phyloP scores from a whole-genome alignment of 2,888 invertebrate species.

The Drosophila mayaguana region DNA sequence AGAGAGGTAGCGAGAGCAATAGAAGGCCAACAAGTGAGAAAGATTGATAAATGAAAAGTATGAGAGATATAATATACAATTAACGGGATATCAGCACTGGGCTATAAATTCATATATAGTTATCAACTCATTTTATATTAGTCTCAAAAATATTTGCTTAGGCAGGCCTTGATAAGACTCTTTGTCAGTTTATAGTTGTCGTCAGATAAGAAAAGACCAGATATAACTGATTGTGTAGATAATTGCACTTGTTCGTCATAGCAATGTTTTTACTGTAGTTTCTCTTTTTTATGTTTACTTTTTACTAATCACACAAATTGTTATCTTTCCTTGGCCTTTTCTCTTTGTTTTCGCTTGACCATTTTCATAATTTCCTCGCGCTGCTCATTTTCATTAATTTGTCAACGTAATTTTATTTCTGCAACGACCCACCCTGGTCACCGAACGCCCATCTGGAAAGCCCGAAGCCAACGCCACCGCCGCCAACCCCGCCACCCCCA shows the following conservation, averaged over 20 bases:
- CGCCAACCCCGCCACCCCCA: too few relatives aligned
- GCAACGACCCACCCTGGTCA: not conserved
- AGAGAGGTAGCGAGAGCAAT: not conserved
- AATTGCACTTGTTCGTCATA: slow-evolving; percentile 13
- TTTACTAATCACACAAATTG: slow-evolving; percentile 12
- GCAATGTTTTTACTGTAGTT: slow-evolving; percentile 26
- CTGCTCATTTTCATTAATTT: slow-evolving; percentile 65
- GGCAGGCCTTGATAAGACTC: not conserved
- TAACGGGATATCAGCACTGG: too few relatives aligned
- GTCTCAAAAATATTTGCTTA: too few relatives aligned
- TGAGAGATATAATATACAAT: too few relatives aligned
- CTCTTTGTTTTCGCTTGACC: slow-evolving; percentile 21
- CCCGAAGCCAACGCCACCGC: too few relatives aligned
- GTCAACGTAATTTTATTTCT: slow-evolving; percentile 64
- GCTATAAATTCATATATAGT: too few relatives aligned
- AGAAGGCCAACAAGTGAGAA: too few relatives aligned
- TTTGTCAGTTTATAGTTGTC: not conserved
- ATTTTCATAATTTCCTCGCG: slow-evolving; percentile 44
- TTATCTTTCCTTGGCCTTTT: slow-evolving; percentile 11
- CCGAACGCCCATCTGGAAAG: not conserved
- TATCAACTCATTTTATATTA: too few relatives aligned
- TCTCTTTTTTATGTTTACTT: not conserved
- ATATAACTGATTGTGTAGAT: slow-evolving; percentile 4
- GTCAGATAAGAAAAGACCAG: slow-evolving; percentile 17
- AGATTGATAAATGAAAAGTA: not conserved